Percentiles rank a stretch among this genome's conserved stretches.
Conservation (phyloP, 2,888 invertebrate genomes). For the Diaphora mendica region DNA sequence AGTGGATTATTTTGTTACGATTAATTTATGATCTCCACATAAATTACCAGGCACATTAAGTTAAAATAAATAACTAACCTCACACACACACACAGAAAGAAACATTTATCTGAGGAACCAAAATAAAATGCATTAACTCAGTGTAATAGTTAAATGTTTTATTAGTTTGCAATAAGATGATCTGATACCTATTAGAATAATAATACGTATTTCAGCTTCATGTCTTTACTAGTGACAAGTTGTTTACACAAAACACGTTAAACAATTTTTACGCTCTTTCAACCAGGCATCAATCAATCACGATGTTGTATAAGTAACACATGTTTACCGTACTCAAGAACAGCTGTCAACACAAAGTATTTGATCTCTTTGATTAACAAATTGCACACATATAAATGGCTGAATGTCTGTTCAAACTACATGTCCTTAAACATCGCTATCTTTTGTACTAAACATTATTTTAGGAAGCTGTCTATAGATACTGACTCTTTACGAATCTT, state of each 20-base stretch:
- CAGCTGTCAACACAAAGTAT: conserved; percentile 59
- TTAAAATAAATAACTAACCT: conserved; percentile 4
- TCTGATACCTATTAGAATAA: background rate
- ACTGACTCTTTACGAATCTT: background rate
- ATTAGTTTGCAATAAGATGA: background rate
- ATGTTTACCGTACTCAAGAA: conserved; percentile 54
- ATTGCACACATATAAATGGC: conserved; percentile 41
- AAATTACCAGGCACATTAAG: conserved; percentile 41
- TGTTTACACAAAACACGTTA: conserved; percentile 27
- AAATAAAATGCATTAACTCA: conserved; percentile 7
- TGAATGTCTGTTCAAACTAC: conserved; percentile 30
- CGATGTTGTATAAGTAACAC: conserved; percentile 33
- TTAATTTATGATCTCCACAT: conserved; percentile 27
- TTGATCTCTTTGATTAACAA: conserved; percentile 40
- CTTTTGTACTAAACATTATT: background rate
- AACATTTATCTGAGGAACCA: background rate
- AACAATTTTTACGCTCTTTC: conserved; percentile 42
- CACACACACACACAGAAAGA: background rate
- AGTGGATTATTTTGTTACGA: conserved; percentile 1
- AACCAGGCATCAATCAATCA: conserved; percentile 62
- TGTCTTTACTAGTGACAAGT: conserved; percentile 24
- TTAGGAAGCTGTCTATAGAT: background rate
- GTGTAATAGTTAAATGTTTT: background rate
- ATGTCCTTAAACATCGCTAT: conserved; percentile 21
- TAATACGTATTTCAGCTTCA: conserved; percentile 12